Evolutionary conservation across 1,140 invertebrate genomes (phyloP), one percentile per base, ranked within the genome.

Genomic region (Acromyrmex charruanus): DNA sequence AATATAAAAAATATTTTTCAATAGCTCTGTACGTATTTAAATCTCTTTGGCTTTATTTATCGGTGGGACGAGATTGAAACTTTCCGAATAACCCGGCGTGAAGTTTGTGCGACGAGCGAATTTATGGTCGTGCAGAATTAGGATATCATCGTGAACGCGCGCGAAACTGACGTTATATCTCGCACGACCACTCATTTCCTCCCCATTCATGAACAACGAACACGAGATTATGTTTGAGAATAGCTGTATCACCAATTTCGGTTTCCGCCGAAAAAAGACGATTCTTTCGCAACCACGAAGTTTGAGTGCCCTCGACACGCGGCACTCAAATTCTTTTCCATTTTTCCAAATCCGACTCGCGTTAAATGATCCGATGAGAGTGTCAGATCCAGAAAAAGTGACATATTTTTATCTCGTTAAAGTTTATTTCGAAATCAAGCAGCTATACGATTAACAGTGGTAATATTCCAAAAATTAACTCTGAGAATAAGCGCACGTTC

Each of bases 261-360:
- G 77, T 91, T 94, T 94, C 92, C 92, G 91, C 86, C 90, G 88
- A 94, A 91, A 93, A 92, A 91, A n/a, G n/a, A 84, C 71, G 28
- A 14, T 51, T 68, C n/a, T 58, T 55, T 80, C 49, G 49, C 28
- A 49, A 69, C n/a, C 63, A 55, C n/a, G 63, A 69, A 28, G 12
- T 25, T 79, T 9, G 28, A 28, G 9, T 3, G 6, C 44, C 18
- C 18, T 59, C 21, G 25, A 21, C 28, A 49, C 16, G 25, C 65
- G n/a, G n/a, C 18, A 25, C 5, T 18, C 9, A 55, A 39, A 77
- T 51, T 79, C 6, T 25, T 25, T 74, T 82, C 44, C 49, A 61
- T 61, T 25, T 81, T 4, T 12, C 12, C 28, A 31, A 39, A 58
- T 59, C 14, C 61, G n/a, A 3, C 39, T 69, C n/a, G 21, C 21